phyloP scores from a whole-genome alignment of 2,113 vertebrate genomes.

The Myotis lucifugus region DNA sequence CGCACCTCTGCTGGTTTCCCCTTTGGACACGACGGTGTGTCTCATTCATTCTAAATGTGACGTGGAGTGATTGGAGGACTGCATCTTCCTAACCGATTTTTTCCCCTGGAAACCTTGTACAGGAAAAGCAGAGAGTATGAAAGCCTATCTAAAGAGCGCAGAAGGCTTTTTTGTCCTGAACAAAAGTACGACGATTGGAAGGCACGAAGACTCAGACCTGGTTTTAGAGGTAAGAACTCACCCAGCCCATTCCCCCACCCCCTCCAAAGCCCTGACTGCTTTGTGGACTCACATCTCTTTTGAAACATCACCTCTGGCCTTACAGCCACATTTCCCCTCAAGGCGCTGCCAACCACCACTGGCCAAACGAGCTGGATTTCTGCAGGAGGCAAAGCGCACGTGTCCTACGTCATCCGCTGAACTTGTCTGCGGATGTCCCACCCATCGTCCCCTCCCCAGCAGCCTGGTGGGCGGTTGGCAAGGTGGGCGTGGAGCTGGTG shows the following conservation, averaged over 20 bases:
- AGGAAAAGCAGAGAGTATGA: slow-evolving; percentile 73
- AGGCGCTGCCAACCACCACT: fast-evolving
- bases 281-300: too few relatives aligned
- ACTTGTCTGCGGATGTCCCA: fast-evolving
- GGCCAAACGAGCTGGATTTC: fast-evolving
- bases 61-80: background rate
- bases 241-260: fast-evolving
- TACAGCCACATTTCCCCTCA: background rate
- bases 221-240: slow-evolving; percentile 84
- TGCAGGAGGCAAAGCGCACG: background rate
- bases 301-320: background rate
- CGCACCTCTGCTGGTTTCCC: background rate
- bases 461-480: background rate
- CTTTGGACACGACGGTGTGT: fast-evolving
- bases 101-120: background rate
- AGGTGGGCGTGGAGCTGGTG: background rate
- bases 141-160: slow-evolving; percentile 83
- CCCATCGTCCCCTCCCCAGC: background rate
- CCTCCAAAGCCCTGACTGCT: background rate
- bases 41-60: background rate
- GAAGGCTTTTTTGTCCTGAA: slow-evolving; percentile 85
- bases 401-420: background rate
- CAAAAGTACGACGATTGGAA: slow-evolving; percentile 83
- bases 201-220: slow-evolving; percentile 83
- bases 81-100: background rate